Conservation (phyloP, 2,888 invertebrate species). For the Conops quadrifasciatus region DNA sequence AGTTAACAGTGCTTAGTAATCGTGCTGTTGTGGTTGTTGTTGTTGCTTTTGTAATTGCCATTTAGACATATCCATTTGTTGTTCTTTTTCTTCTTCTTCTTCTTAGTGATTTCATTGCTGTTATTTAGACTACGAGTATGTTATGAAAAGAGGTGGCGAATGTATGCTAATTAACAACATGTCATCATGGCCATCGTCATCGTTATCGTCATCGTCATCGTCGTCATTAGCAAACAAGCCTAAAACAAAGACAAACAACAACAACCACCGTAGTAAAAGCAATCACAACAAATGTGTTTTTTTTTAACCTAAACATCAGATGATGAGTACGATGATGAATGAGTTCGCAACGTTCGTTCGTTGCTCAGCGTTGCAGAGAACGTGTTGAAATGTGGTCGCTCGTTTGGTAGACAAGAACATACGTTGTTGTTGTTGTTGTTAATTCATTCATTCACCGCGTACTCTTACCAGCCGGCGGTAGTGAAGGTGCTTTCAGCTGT, state of each 20-base stretch:
- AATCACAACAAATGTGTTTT: background rate
- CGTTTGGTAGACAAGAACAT: background rate
- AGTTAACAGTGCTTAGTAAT: background rate
- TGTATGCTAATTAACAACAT: constrained; percentile 45
- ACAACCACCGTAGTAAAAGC: background rate
- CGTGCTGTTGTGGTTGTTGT: background rate
- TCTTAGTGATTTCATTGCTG: no score
- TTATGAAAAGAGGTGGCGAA: constrained; percentile 9
- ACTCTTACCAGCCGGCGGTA: no score
- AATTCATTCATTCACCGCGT: no score
- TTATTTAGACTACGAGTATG: background rate
- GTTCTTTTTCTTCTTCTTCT: no score
- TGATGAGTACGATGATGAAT: constrained; percentile 6
- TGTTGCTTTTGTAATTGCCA: background rate
- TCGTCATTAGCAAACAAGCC: background rate
- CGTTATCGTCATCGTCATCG: background rate
- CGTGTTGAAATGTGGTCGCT: constrained; percentile 8
- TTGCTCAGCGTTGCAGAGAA: background rate
- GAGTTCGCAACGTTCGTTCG: background rate
- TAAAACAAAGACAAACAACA: background rate
- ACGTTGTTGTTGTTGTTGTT: background rate
- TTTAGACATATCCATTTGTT: background rate
- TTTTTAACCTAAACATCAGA: constrained; percentile 1
- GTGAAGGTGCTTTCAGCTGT: no score
- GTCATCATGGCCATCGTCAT: constrained; percentile 40